Conservation (phyloP, 1,140 invertebrate genomes). For the Apis cerana region DNA sequence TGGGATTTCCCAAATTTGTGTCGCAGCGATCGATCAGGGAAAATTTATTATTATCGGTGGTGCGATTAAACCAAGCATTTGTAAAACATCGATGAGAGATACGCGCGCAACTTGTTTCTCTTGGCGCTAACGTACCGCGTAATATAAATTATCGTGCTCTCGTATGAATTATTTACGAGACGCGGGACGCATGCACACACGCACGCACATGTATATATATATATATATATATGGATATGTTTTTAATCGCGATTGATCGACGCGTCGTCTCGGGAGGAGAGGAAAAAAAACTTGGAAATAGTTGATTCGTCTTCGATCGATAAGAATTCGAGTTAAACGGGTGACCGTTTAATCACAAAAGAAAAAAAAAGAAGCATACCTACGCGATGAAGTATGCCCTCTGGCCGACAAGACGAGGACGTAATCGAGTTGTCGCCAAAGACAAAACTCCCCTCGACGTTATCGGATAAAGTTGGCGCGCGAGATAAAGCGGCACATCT, state of each 20-base stretch:
- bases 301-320: background rate
- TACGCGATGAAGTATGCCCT: background rate
- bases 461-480: slow-evolving; percentile 24
- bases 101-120: background rate
- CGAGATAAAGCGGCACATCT: slow-evolving; percentile 19
- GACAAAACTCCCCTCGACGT: slow-evolving; percentile 9
- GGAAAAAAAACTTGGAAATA: slow-evolving; percentile 3
- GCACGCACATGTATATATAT: too few relatives aligned
- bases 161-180: slow-evolving; percentile 43
- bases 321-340: background rate
- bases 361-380: too few relatives aligned
- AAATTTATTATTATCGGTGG: too few relatives aligned
- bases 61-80: slow-evolving; percentile 1
- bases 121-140: background rate
- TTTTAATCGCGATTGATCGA: too few relatives aligned
- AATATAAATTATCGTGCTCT: slow-evolving; percentile 2
- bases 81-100: background rate
- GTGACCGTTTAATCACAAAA: too few relatives aligned
- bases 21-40: too few relatives aligned
- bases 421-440: background rate
- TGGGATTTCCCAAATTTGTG: too few relatives aligned
- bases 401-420: too few relatives aligned
- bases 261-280: too few relatives aligned
- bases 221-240: too few relatives aligned
- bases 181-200: background rate